Evolutionary conservation across 2,888 invertebrate species (phyloP), one percentile per base, ranked within the genome.

Genomic region (Eupithecia subfuscata): DNA sequence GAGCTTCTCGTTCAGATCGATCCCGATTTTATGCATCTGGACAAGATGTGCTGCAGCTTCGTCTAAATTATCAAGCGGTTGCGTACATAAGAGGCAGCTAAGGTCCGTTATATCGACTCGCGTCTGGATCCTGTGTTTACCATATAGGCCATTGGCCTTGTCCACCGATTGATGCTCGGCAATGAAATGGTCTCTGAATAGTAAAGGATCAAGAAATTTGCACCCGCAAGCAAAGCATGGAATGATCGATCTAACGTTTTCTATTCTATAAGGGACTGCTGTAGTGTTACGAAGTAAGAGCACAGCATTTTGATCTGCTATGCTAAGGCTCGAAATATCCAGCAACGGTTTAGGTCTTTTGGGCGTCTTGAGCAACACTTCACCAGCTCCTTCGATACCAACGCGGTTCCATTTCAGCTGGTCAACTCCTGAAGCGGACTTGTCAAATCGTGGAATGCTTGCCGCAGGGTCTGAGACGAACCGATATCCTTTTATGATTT

Each of bases 31-130:
- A 11, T 80, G 80, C 34, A 71, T 71, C 65, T 74, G 56, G 45
- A 70, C 43, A 6, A 80, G 71, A 63, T 80, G 80, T 73, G 22
- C 69, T 5, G 80, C 78, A 16, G 70, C 56, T 34, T 56, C 70
- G 14, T 80, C 80, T 25, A 80, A 56, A 45, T 65, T 71, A 40
- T 69, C 65, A 16, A 75, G 77, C 45, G 18, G 34, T 52, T 75
- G 34, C 1, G 18, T 14, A 52, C 82, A 81, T 8, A 72, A n/a
- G 67, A 73, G 73, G 68, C 82, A 82, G 14, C 74, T 64, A 11
- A 82, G 34, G 43, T 80, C 74, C 0, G 80, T 79, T 16, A 79
- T 75, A 52, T 82, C 82, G 0, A 75, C 79, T 12, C 79, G 74
- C 8, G 76, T 74, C 64, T 76, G 74, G 22, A 74, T 43, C 22